These are phyloP conservation scores for Saguinus imperator DNA, from an alignment of 2,113 vertebrate genomes.

Conservation along the genomic window DNA sequence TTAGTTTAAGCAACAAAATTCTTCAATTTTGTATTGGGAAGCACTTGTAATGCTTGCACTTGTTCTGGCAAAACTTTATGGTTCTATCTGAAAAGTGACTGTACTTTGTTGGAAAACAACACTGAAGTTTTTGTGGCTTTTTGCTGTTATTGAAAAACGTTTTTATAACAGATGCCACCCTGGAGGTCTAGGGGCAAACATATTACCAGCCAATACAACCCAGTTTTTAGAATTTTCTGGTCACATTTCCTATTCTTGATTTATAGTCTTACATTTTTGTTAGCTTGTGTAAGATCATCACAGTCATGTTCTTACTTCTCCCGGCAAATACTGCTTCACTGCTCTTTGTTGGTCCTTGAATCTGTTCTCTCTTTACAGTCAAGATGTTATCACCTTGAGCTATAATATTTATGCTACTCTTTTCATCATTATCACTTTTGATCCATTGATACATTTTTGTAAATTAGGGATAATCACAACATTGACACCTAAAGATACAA, in stretches of 20 bases:
- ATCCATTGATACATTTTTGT: not conserved
- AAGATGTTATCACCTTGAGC: not conserved
- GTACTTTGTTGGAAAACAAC: slow-evolving; percentile 41
- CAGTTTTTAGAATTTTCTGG: slow-evolving; percentile 23
- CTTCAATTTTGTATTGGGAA: slow-evolving; percentile 2
- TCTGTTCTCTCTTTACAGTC: not conserved
- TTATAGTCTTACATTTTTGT: not conserved
- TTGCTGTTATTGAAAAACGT: slow-evolving; percentile 41
- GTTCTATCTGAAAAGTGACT: slow-evolving; percentile 43
- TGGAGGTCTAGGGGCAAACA: not conserved
- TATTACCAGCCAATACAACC: not conserved
- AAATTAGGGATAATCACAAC: slow-evolving; percentile 6
- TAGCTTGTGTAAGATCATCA: not conserved
- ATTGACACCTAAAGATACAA: slow-evolving; percentile 1
- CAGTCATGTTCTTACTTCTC: not conserved
- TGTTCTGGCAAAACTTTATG: slow-evolving; percentile 47
- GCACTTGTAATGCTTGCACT: slow-evolving; percentile 10
- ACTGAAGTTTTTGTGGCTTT: slow-evolving; percentile 37
- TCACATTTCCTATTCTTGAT: not conserved
- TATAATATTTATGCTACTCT: not conserved
- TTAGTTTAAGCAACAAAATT: slow-evolving; percentile 42
- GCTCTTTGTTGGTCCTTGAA: not conserved
- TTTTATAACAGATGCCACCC: slow-evolving; percentile 5
- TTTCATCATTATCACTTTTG: slow-evolving; percentile 35
- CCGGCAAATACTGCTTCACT: not conserved